Percentiles rank a stretch among this genome's conserved stretches.
Evolutionary conservation across 2,113 vertebrate species (phyloP).

Genomic region (Chionodraco myersi): DNA sequence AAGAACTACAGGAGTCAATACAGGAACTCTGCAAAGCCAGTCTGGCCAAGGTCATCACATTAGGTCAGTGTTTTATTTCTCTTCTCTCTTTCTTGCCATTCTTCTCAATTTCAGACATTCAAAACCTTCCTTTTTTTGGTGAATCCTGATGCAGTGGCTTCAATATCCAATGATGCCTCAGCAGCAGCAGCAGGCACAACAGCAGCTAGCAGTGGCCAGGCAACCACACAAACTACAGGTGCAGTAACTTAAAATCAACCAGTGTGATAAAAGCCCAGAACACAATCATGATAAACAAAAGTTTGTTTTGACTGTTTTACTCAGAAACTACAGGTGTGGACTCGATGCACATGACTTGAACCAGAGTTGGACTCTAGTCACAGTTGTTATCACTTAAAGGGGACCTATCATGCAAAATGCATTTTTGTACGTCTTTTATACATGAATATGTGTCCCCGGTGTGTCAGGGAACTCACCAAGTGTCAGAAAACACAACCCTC

Average conservation of each 20-base stretch:
- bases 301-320: neutral
- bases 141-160: constrained; percentile 46
- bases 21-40: constrained; percentile 72
- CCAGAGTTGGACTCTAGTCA: no score
- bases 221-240: constrained; percentile 51
- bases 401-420: no score
- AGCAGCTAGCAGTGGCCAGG: neutral
- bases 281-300: neutral
- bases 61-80: constrained; percentile 60
- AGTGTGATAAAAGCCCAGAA: neutral
- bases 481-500: no score
- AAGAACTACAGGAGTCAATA: constrained; percentile 65
- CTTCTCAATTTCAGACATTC: neutral
- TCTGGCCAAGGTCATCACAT: constrained; percentile 61
- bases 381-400: neutral
- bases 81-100: neutral
- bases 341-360: no score
- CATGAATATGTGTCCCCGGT: no score
- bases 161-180: neutral
- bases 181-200: neutral
- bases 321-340: no score
- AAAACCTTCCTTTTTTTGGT: constrained; percentile 46
- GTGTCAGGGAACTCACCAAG: no score
- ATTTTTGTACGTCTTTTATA: no score
- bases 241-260: neutral